phyloP scores from a whole-genome alignment of 1,140 invertebrate genomes.

The Drosophila kanapiae region DNA sequence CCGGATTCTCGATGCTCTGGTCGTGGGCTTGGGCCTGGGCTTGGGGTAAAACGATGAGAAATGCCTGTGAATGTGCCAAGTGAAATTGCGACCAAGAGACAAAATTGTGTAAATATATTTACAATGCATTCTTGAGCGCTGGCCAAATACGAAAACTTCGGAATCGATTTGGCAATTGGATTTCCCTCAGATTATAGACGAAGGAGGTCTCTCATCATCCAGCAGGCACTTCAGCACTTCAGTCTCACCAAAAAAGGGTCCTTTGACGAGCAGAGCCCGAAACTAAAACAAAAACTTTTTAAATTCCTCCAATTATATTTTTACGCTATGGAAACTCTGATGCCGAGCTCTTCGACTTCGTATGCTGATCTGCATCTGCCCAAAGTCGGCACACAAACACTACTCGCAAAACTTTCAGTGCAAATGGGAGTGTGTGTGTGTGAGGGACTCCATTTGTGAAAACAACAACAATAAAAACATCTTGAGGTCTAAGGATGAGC shows the following conservation, averaged over 20 bases:
- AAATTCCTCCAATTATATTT: slow-evolving; percentile 82
- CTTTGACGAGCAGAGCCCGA: slow-evolving; percentile 35
- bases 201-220: not conserved
- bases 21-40: not conserved
- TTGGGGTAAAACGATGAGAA: slow-evolving; percentile 21
- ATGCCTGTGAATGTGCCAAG: slow-evolving; percentile 65
- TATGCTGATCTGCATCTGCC: slow-evolving; percentile 66
- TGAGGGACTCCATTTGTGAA: slow-evolving; percentile 67
- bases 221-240: not conserved
- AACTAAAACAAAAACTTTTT: slow-evolving; percentile 63
- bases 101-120: slow-evolving; percentile 73
- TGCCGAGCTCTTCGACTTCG: slow-evolving; percentile 38
- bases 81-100: slow-evolving; percentile 66
- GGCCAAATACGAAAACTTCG: slow-evolving; percentile 55
- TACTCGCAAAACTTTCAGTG: slow-evolving; percentile 50
- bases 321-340: slow-evolving; percentile 79
- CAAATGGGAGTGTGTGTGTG: slow-evolving; percentile 11
- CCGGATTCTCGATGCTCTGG: slow-evolving; percentile 10
- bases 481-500: slow-evolving; percentile 79
- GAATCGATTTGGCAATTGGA: slow-evolving; percentile 66
- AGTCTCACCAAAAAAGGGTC: slow-evolving; percentile 1
- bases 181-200: slow-evolving; percentile 35
- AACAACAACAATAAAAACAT: slow-evolving; percentile 82
- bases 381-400: slow-evolving; percentile 36
- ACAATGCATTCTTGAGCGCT: slow-evolving; percentile 68